Percentiles rank a stretch among this genome's conserved stretches.
These are phyloP conservation scores for Stylophora pistillata DNA, from an alignment of 64 coral and sea anemone species.

Conservation along the genomic window DNA sequence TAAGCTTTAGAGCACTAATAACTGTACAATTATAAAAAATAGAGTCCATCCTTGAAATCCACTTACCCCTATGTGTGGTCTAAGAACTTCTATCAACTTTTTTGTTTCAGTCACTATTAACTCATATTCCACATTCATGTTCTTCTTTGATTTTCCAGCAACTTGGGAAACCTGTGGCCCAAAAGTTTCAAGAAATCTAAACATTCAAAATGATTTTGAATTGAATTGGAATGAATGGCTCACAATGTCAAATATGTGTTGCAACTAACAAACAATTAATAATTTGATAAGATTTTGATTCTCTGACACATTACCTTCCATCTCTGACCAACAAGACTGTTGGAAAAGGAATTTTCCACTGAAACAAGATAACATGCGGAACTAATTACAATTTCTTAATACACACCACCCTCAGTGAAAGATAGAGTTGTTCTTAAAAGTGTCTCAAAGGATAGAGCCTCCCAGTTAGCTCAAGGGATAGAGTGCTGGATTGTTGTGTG, in stretches of 20 bases:
- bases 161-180: neutral
- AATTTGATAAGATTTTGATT: neutral
- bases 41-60: neutral
- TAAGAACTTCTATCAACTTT: conserved; percentile 77
- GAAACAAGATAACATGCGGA: neutral
- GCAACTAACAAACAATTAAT: too few species aligned
- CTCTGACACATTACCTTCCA: neutral
- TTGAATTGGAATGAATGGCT: too few species aligned
- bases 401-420: too few species aligned
- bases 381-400: neutral
- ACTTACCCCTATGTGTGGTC: conserved; percentile 64
- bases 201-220: neutral
- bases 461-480: too few species aligned
- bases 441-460: too few species aligned
- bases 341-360: neutral
- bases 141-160: neutral
- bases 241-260: neutral
- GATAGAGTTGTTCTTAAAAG: too few species aligned
- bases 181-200: neutral
- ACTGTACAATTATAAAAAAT: neutral
- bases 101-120: conserved; percentile 61
- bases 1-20: neutral
- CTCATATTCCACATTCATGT: conserved; percentile 54
- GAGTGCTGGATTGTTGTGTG: too few species aligned
- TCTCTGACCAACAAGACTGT: neutral